Percentiles rank a stretch among this genome's conserved stretches.
phyloP scores from a whole-genome alignment of 2,113 vertebrate species.

The Eudyptes chrysolophus region DNA sequence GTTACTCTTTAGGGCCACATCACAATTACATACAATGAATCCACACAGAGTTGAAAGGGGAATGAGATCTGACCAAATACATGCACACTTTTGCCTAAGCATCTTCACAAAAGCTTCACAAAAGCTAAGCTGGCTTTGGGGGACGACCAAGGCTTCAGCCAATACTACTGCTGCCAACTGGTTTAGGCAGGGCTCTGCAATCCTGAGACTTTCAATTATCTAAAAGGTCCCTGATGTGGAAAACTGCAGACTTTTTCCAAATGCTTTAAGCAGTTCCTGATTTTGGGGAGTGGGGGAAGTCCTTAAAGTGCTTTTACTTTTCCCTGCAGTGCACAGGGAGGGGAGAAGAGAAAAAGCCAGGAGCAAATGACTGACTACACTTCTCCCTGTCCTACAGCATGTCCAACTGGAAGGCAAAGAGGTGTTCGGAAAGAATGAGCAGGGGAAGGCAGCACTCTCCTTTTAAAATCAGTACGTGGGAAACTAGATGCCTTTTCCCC shows the following conservation, averaged over 20 bases:
- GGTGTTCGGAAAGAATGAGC: not conserved
- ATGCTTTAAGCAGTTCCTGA: not conserved
- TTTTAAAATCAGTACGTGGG: not conserved
- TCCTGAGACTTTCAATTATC: not conserved
- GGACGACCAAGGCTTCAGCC: not conserved
- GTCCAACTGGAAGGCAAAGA: not conserved
- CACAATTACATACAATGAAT: not conserved
- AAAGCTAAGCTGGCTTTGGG: not conserved
- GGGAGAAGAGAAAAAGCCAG: not conserved
- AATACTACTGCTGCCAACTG: not conserved
- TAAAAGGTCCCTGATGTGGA: not conserved
- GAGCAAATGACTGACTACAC: not conserved
- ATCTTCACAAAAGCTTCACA: not conserved
- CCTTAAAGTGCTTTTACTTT: not conserved
- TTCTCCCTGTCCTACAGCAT: not conserved
- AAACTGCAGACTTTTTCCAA: not conserved
- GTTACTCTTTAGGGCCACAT: not conserved
- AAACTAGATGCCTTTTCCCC: not conserved
- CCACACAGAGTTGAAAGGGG: fast-evolving
- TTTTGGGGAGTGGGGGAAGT: not conserved
- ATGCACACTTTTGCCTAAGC: not conserved
- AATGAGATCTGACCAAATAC: not conserved
- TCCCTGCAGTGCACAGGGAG: fast-evolving
- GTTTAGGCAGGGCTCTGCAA: not conserved
- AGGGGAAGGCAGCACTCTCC: fast-evolving